Percentiles rank a stretch among this genome's conserved stretches.
These are phyloP conservation scores for Aspidiotus rigidus DNA, from an alignment of 2,888 invertebrate species.

Conservation along the genomic window DNA sequence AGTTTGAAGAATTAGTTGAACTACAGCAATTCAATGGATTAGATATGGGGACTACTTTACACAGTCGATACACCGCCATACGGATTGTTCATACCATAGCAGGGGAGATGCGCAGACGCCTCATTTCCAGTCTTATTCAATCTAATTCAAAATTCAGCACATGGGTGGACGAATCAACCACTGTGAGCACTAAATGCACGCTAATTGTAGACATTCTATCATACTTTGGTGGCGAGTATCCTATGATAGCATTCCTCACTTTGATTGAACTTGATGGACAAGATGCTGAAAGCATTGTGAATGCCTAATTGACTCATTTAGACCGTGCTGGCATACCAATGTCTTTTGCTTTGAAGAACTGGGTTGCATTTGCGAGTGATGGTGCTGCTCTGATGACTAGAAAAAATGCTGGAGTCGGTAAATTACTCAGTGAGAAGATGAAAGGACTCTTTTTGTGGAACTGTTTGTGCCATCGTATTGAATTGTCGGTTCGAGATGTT, in stretches of 20 bases:
- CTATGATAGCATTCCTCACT: background rate
- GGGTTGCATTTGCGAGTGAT: too few relatives aligned
- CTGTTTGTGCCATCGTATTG: too few relatives aligned
- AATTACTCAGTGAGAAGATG: too few relatives aligned
- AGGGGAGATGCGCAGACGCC: background rate
- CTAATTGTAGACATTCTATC: background rate
- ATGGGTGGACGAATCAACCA: background rate
- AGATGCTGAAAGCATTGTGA: too few relatives aligned
- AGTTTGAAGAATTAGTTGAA: background rate
- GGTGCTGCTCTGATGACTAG: too few relatives aligned
- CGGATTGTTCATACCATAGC: background rate
- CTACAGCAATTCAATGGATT: background rate
- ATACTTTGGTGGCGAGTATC: background rate
- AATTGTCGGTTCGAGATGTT: too few relatives aligned
- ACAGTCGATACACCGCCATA: background rate
- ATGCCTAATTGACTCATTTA: too few relatives aligned
- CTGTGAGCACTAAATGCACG: background rate
- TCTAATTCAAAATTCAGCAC: background rate
- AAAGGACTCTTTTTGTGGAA: too few relatives aligned
- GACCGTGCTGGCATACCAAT: too few relatives aligned
- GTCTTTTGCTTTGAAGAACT: too few relatives aligned
- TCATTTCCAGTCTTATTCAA: background rate
- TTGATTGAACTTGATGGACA: background rate
- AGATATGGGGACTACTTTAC: too few relatives aligned
- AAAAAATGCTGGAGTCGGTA: too few relatives aligned